These are phyloP conservation scores for Drosophila antonietae DNA, from an alignment of 2,888 invertebrate genomes.

Conservation along the genomic window DNA sequence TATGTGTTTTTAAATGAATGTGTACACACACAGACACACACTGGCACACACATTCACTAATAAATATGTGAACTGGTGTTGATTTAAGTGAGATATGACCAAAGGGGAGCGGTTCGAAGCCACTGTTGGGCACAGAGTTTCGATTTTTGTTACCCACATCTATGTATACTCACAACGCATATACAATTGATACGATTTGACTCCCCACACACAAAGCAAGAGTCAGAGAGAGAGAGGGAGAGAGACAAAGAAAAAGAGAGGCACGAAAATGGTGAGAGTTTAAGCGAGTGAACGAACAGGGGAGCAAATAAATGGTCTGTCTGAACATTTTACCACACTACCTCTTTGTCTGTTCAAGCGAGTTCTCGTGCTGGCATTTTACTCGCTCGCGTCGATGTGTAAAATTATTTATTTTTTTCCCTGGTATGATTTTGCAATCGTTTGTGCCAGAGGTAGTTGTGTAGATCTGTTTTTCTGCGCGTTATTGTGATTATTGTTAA, in stretches of 20 bases:
- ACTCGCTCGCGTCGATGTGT: constrained; percentile 61
- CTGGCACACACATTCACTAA: constrained; percentile 16
- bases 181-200: constrained; percentile 57
- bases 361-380: constrained; percentile 68
- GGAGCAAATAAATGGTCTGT: constrained; percentile 56
- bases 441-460: constrained; percentile 13
- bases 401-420: constrained; percentile 66
- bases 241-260: constrained; percentile 25
- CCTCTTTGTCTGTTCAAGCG: constrained; percentile 70
- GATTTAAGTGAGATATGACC: constrained; percentile 52
- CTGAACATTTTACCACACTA: constrained; percentile 69
- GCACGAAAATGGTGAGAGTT: constrained; percentile 48
- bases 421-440: constrained; percentile 52
- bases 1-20: constrained; percentile 40
- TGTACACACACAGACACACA: constrained; percentile 8
- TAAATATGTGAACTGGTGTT: constrained; percentile 62
- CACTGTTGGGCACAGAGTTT: constrained; percentile 62
- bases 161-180: constrained; percentile 71
- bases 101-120: constrained; percentile 61
- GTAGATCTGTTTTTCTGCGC: constrained; percentile 26
- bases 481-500: constrained; percentile 42
- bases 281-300: constrained; percentile 28
- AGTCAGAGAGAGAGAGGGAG: constrained; percentile 33
- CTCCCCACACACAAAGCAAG: constrained; percentile 40
- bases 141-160: constrained; percentile 68